Percentiles rank a stretch among this genome's conserved stretches.
phyloP scores from a whole-genome alignment of 2,797 vertebrate genomes.

The Decapterus maruadsi region DNA sequence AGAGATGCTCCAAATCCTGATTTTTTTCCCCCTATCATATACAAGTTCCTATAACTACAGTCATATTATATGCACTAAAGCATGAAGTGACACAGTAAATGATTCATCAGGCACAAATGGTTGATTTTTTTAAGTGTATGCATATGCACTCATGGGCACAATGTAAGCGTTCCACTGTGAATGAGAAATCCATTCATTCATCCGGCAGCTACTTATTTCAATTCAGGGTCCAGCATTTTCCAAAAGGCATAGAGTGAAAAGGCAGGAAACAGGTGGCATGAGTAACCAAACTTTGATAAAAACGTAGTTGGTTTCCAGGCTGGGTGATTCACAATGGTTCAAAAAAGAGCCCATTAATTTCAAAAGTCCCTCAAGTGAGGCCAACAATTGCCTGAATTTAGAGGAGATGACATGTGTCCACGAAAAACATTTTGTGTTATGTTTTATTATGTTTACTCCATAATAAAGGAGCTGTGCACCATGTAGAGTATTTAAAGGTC shows the following conservation, averaged over 20 bases:
- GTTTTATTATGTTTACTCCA: too few relatives aligned
- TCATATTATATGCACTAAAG: background rate
- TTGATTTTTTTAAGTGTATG: constrained; percentile 9
- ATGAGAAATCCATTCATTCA: background rate
- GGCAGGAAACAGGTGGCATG: constrained; percentile 2
- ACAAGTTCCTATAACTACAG: background rate
- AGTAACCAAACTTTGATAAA: background rate
- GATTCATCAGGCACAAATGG: background rate
- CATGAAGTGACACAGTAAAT: constrained; percentile 3
- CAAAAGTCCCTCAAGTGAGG: background rate
- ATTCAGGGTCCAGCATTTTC: background rate
- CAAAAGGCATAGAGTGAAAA: background rate
- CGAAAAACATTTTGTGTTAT: too few relatives aligned
- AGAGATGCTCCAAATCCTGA: constrained; percentile 30
- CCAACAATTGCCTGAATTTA: background rate
- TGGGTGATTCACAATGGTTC: background rate
- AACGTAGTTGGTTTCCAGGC: too few relatives aligned
- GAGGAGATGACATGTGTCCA: background rate
- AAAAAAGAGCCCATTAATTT: background rate
- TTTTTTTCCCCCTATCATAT: constrained; percentile 7
- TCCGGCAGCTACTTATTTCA: background rate
- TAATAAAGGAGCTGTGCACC: background rate
- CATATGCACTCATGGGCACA: background rate
- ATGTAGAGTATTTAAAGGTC: background rate
- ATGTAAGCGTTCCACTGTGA: background rate